Evolutionary conservation across 2,797 vertebrate genomes (phyloP), one percentile per base, ranked within the genome.

Genomic region (Limnodromus scolopaceus): DNA sequence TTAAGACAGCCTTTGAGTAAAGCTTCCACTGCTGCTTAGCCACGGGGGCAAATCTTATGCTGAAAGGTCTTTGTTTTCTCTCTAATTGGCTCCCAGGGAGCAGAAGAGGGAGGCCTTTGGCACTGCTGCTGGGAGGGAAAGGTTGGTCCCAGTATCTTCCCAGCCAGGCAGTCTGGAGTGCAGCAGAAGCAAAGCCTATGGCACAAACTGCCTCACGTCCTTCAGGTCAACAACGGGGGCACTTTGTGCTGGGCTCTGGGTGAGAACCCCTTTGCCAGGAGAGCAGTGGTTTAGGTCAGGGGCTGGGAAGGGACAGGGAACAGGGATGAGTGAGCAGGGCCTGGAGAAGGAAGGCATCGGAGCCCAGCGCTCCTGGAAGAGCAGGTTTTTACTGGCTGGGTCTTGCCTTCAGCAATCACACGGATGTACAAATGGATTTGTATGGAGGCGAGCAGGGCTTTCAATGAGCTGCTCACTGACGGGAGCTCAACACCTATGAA

Each of bases 271-370:
- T 58, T 39, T 88, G 46, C 32, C 49, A 60, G 65, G 39, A 77
- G 22, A 83, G 77, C 0, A 4, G 38, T 36, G 39, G 12, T 4
- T 45, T 54, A 46, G 48, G 49, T 51, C 18, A 36, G 27, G 28
- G n/a, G 34, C 32, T 80, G 51, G 27, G 30, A 82, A 45, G 13
- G 60, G 48, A 38, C 39, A 17, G 10, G 39, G 74, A 83, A 27
- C 55, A 39, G 60, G 25, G n/a, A 58, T 49, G 32, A 36, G 38
- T 1, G 8, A 27, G 43, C 39, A 48, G n/a, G 30, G 30, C 38
- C 28, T 4, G 7, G 30, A 55, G 39, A 45, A 15, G 1, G 39
- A 45, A 15, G 1, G 0, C 48, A 9, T 0, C 3, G 2, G 19
- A 64, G 32, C 15, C 46, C 39, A 72, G 61, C 19, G 14, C 43